A percentile compares a stretch with the other conserved stretches of the same genome.
These are phyloP conservation scores for Pseudochirops cupreus DNA, from an alignment of 2,797 vertebrate species.

Conservation along the genomic window DNA sequence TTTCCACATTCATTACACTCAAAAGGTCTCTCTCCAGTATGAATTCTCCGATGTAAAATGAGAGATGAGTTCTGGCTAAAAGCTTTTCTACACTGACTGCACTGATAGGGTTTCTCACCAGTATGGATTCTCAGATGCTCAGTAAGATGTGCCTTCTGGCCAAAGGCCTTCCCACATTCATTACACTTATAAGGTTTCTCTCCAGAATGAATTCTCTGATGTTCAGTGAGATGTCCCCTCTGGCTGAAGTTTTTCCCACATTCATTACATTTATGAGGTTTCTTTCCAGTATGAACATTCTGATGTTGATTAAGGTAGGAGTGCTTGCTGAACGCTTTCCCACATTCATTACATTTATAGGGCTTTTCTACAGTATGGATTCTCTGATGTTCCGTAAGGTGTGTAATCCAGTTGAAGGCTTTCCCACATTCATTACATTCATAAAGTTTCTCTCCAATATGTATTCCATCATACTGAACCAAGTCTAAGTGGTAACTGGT, in stretches of 20 bases:
- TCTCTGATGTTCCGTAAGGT: constrained; percentile 69
- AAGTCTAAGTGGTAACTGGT: constrained; percentile 59
- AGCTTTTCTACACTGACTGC: constrained; percentile 68
- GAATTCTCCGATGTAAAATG: constrained; percentile 64
- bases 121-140: constrained; percentile 81
- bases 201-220: constrained; percentile 74
- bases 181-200: constrained; percentile 75
- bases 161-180: constrained; percentile 78
- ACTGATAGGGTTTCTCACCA: constrained; percentile 61
- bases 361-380: constrained; percentile 71
- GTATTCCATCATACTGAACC: constrained; percentile 71
- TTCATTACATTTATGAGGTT: constrained; percentile 60
- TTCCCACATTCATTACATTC: constrained; percentile 70
- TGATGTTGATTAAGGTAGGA: constrained; percentile 71
- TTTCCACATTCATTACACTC: constrained; percentile 61
- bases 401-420: constrained; percentile 70
- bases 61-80: constrained; percentile 70
- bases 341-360: constrained; percentile 74
- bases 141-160: constrained; percentile 74
- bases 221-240: constrained; percentile 75
- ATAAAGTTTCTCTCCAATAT: constrained; percentile 75
- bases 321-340: constrained; percentile 73
- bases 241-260: constrained; percentile 76
- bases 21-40: constrained; percentile 67
- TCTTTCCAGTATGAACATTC: constrained; percentile 68